Evolutionary conservation across 2,888 invertebrate genomes (phyloP).

Genomic region (Clepsis dumicolana): DNA sequence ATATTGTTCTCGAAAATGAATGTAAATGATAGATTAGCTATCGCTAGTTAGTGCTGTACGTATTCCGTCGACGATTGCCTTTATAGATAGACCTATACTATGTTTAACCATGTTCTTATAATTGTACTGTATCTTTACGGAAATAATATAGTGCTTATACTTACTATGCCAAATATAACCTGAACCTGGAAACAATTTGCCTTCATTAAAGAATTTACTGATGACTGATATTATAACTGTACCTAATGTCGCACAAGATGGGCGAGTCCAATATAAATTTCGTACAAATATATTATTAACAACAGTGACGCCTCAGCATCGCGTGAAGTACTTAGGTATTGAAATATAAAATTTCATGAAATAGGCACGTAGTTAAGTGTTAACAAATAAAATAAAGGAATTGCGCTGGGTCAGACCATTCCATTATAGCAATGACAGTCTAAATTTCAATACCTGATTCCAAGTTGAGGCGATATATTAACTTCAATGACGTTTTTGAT

Average conservation of each 20-base stretch:
- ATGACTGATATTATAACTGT: not conserved
- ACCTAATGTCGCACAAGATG: not conserved
- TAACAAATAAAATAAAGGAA: not conserved
- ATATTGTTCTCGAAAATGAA: not conserved
- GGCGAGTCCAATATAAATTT: not conserved
- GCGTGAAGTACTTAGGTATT: not conserved
- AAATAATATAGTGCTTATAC: not conserved
- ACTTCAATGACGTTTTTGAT: too few relatives aligned
- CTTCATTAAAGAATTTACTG: conserved; percentile 3
- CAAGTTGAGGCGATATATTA: too few relatives aligned
- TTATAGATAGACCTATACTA: conserved; percentile 28
- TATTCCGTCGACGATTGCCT: conserved; percentile 54
- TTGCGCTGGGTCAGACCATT: not conserved
- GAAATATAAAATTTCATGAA: not conserved
- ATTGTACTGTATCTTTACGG: not conserved
- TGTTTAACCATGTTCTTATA: not conserved
- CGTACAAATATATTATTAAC: not conserved
- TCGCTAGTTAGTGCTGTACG: conserved; percentile 13
- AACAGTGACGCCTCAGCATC: not conserved
- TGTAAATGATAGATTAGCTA: not conserved
- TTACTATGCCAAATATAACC: not conserved
- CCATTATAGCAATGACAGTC: too few relatives aligned
- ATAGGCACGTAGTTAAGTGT: not conserved
- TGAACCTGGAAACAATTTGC: not conserved
- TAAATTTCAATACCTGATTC: too few relatives aligned